Conservation (phyloP, 2,888 invertebrate species). For the Tenthredo scrophulariae region DNA sequence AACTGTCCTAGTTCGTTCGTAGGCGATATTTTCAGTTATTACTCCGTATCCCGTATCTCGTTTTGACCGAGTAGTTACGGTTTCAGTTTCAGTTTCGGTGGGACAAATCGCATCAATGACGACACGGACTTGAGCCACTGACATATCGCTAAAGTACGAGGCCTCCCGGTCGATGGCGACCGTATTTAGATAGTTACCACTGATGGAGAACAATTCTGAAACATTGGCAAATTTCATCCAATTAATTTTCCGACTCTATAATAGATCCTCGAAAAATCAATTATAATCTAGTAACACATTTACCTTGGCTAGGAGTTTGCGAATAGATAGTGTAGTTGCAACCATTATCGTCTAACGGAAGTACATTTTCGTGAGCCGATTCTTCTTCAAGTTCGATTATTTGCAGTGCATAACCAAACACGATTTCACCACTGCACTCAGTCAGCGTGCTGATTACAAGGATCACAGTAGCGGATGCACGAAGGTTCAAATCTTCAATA, state of each 20-base stretch:
- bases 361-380: constrained; percentile 41
- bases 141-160: constrained; percentile 47
- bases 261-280: neutral
- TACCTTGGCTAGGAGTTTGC: constrained; percentile 49
- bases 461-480: constrained; percentile 37
- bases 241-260: neutral
- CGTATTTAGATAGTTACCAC: constrained; percentile 34
- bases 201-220: constrained; percentile 48
- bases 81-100: neutral
- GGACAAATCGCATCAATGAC: constrained; percentile 46
- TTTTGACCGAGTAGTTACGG: neutral
- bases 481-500: constrained; percentile 30
- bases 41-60: constrained; percentile 44
- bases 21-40: constrained; percentile 38
- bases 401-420: constrained; percentile 52
- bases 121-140: constrained; percentile 52
- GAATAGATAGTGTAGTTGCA: constrained; percentile 54
- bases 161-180: constrained; percentile 51
- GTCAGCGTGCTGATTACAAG: constrained; percentile 48
- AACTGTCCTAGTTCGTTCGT: constrained; percentile 43
- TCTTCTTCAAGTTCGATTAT: constrained; percentile 52
- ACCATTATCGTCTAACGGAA: constrained; percentile 52
- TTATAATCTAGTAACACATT: neutral
- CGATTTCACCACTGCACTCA: constrained; percentile 39
- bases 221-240: neutral